Percentiles rank a stretch among this genome's conserved stretches.
These are phyloP conservation scores for Nomada ruficornis DNA, from an alignment of 2,888 invertebrate genomes.

Conservation along the genomic window DNA sequence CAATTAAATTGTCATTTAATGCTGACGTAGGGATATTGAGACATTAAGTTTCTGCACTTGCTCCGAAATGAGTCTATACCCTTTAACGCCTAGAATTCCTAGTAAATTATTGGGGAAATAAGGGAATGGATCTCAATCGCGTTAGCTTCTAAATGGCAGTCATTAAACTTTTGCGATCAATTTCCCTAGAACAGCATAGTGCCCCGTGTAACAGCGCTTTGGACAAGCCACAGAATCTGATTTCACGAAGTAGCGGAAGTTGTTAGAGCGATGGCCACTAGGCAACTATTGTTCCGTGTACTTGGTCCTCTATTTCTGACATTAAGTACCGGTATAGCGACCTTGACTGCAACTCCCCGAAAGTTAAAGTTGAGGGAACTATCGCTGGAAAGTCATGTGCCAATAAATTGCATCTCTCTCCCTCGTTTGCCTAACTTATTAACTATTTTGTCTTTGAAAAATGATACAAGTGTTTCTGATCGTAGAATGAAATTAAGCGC, in stretches of 20 bases:
- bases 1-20: neutral
- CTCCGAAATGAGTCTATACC: neutral
- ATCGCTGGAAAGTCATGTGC: neutral
- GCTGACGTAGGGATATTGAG: too few relatives aligned
- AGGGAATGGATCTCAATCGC: conserved; percentile 2
- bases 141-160: conserved; percentile 32
- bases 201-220: neutral
- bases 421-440: neutral
- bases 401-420: neutral
- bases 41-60: neutral
- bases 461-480: neutral
- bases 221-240: conserved; percentile 24
- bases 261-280: conserved; percentile 11
- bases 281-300: conserved; percentile 39
- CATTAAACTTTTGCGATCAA: conserved; percentile 49
- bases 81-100: conserved; percentile 8
- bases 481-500: neutral
- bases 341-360: conserved; percentile 43
- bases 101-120: conserved; percentile 26
- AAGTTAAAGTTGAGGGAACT: conserved; percentile 57
- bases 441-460: neutral
- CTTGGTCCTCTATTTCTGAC: conserved; percentile 35
- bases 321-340: conserved; percentile 19
- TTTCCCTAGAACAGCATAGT: conserved; percentile 15
- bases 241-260: conserved; percentile 39